These are phyloP conservation scores for Ophion costatus DNA, from an alignment of 2,888 invertebrate genomes.

Conservation along the genomic window DNA sequence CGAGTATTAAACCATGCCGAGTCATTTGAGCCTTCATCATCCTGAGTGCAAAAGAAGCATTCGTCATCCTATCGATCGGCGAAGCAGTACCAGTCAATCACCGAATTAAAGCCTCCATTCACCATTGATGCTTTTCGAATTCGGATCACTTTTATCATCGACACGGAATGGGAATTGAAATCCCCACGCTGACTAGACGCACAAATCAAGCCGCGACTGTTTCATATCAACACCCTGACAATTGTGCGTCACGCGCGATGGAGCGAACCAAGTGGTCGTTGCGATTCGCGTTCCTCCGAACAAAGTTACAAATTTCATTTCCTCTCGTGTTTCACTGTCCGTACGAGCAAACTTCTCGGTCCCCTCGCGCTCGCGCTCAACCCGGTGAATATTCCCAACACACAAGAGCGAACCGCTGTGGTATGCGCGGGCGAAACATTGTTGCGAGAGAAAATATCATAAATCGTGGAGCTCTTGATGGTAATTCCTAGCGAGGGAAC, in stretches of 20 bases:
- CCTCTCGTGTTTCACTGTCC: conserved; percentile 1
- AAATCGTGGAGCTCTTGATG: conserved; percentile 42
- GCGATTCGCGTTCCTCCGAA: conserved; percentile 11
- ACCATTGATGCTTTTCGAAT: too few relatives aligned
- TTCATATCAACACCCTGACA: not conserved
- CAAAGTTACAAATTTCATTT: conserved; percentile 40
- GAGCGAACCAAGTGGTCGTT: conserved; percentile 15
- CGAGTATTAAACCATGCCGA: not conserved
- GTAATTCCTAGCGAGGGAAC: conserved; percentile 30
- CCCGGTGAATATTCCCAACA: conserved; percentile 28
- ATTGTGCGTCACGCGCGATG: conserved; percentile 8
- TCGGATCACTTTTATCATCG: not conserved
- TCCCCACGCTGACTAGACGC: too few relatives aligned
- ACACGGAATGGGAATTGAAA: too few relatives aligned
- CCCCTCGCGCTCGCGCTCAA: not conserved
- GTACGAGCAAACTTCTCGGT: not conserved
- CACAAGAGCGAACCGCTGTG: conserved; percentile 34
- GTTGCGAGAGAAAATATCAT: conserved; percentile 26
- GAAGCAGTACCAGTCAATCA: too few relatives aligned
- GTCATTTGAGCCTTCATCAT: not conserved
- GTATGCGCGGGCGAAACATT: conserved; percentile 3
- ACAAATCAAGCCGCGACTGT: not conserved
- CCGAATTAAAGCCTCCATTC: too few relatives aligned
- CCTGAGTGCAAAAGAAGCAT: too few relatives aligned
- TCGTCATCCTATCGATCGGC: too few relatives aligned